These are phyloP conservation scores for Paracyclopina nana DNA, from an alignment of 1,140 invertebrate genomes.

Conservation along the genomic window DNA sequence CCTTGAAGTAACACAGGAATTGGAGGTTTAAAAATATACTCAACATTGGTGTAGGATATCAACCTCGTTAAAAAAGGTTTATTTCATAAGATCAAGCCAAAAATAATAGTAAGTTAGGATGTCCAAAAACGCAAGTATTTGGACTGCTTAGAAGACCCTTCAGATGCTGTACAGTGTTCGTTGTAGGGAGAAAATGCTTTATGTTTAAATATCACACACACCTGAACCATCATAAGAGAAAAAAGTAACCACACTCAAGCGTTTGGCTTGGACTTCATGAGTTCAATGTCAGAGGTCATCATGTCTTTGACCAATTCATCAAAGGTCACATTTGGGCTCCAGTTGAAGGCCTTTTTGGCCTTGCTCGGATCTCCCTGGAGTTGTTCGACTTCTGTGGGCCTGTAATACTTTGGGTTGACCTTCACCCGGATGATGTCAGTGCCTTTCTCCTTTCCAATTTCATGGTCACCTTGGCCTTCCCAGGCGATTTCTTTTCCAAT, in stretches of 20 bases:
- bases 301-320: slow-evolving; percentile 79
- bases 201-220: too few species aligned
- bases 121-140: too few species aligned
- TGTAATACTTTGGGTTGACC: slow-evolving; percentile 84
- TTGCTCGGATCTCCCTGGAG: slow-evolving; percentile 76
- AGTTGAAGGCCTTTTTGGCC: slow-evolving; percentile 61
- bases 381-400: slow-evolving; percentile 91
- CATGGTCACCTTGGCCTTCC: slow-evolving; percentile 62
- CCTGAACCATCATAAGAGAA: background rate
- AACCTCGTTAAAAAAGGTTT: too few species aligned
- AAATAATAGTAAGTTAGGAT: too few species aligned
- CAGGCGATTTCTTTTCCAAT: slow-evolving; percentile 46
- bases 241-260: slow-evolving; percentile 34
- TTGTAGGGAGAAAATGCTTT: too few species aligned
- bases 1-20: too few species aligned
- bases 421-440: slow-evolving; percentile 60
- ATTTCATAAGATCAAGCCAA: too few species aligned
- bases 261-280: slow-evolving; percentile 80
- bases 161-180: too few species aligned
- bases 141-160: too few species aligned
- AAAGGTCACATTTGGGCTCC: slow-evolving; percentile 49
- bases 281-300: slow-evolving; percentile 72
- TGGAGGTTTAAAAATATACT: too few species aligned
- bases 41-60: too few species aligned
- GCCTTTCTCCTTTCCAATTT: slow-evolving; percentile 52